A percentile compares a stretch with the other conserved stretches of the same genome.
Conservation (phyloP, 1,140 invertebrate species). For the Teleogryllus occipitalis region DNA sequence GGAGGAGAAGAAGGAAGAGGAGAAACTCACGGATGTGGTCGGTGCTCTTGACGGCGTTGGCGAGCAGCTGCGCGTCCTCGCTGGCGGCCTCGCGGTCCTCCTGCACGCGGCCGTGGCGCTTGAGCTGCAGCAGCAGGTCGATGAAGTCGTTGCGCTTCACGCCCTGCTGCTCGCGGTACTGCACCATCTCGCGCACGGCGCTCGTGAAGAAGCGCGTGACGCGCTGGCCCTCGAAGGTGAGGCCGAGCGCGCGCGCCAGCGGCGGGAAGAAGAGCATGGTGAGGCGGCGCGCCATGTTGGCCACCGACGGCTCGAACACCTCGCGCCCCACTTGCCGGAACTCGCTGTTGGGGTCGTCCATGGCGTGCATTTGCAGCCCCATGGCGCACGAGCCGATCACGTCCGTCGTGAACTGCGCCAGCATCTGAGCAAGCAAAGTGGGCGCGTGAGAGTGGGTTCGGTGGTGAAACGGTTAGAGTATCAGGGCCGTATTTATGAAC, state of each 20-base stretch:
- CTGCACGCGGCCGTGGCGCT: neutral
- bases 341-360: conserved; percentile 10
- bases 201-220: neutral
- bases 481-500: too few species aligned
- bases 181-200: neutral
- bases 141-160: neutral
- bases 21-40: too few species aligned
- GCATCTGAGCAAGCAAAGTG: conserved; percentile 20
- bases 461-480: too few species aligned
- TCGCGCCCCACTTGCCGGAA: neutral
- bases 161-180: neutral
- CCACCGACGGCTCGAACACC: neutral
- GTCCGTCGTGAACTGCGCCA: conserved; percentile 39
- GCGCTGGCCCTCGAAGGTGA: neutral
- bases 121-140: neutral
- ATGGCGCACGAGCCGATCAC: conserved; percentile 41
- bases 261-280: too few species aligned
- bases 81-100: neutral
- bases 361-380: conserved; percentile 30
- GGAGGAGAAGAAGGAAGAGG: too few species aligned
- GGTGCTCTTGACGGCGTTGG: too few species aligned
- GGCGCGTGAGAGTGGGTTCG: too few species aligned
- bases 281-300: neutral
- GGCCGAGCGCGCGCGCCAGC: neutral
- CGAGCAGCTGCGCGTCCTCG: neutral